These are phyloP conservation scores for Eidolon helvum DNA, from an alignment of 2,113 vertebrate species.

Conservation along the genomic window DNA sequence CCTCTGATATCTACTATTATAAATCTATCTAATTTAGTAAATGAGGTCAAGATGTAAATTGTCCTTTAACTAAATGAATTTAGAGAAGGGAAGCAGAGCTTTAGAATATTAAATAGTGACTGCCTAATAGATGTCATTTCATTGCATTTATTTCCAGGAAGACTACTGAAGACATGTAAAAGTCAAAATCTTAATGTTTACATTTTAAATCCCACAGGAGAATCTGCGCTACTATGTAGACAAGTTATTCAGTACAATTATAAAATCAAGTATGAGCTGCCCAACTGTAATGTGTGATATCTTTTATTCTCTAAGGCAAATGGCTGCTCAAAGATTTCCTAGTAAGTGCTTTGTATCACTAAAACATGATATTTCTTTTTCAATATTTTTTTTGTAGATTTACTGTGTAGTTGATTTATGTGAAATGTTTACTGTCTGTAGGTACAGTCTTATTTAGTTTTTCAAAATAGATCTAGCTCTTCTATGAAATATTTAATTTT, in stretches of 20 bases:
- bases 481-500: slow-evolving; percentile 36
- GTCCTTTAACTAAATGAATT: not conserved
- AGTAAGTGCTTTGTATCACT: slow-evolving; percentile 85
- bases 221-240: slow-evolving; percentile 96
- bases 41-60: not conserved
- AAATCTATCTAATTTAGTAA: slow-evolving; percentile 14
- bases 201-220: slow-evolving; percentile 86
- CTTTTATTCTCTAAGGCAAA: slow-evolving; percentile 94
- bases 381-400: not conserved
- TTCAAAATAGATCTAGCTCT: not conserved
- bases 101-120: not conserved
- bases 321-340: slow-evolving; percentile 94
- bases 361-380: not conserved
- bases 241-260: slow-evolving; percentile 96
- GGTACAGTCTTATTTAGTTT: not conserved
- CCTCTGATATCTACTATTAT: not conserved
- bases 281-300: slow-evolving; percentile 98
- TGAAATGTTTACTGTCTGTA: slow-evolving; percentile 25
- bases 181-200: slow-evolving; percentile 57
- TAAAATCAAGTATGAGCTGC: slow-evolving; percentile 96
- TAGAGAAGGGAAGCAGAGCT: not conserved
- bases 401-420: slow-evolving; percentile 11
- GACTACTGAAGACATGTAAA: not conserved
- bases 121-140: not conserved
- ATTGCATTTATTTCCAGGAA: not conserved